Evolutionary conservation across 1,140 invertebrate genomes (phyloP).

Genomic region (Hylaeus anthracinus): DNA sequence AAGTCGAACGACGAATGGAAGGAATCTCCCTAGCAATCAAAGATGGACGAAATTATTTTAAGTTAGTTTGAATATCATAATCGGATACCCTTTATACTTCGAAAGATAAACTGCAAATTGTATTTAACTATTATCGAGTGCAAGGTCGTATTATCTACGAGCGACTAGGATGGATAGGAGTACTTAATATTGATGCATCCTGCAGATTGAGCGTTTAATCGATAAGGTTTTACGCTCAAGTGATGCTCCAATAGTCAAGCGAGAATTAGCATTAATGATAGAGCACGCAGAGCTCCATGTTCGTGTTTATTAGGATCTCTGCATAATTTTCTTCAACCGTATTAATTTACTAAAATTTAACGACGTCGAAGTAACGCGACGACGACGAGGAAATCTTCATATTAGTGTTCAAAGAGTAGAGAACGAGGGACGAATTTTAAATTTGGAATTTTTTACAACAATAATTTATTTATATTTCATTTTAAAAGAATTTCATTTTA

Average conservation of each 20-base stretch:
- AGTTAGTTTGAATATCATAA: background rate
- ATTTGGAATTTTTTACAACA: too few species aligned
- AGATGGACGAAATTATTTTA: background rate
- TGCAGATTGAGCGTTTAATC: conserved; percentile 22
- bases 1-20: too few species aligned
- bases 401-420: background rate
- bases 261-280: conserved; percentile 17
- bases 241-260: conserved; percentile 12
- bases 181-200: conserved; percentile 20
- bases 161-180: background rate
- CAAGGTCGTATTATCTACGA: background rate
- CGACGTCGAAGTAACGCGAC: background rate
- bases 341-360: background rate
- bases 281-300: background rate
- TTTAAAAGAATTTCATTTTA: too few species aligned
- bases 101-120: background rate
- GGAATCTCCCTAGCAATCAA: too few species aligned
- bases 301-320: background rate
- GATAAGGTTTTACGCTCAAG: conserved; percentile 16
- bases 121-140: background rate
- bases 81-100: background rate
- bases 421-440: too few species aligned
- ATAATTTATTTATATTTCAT: too few species aligned
- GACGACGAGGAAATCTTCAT: too few species aligned
- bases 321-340: too few species aligned